phyloP scores from a whole-genome alignment of 2,888 invertebrate species.

The Trichacis sp. region DNA sequence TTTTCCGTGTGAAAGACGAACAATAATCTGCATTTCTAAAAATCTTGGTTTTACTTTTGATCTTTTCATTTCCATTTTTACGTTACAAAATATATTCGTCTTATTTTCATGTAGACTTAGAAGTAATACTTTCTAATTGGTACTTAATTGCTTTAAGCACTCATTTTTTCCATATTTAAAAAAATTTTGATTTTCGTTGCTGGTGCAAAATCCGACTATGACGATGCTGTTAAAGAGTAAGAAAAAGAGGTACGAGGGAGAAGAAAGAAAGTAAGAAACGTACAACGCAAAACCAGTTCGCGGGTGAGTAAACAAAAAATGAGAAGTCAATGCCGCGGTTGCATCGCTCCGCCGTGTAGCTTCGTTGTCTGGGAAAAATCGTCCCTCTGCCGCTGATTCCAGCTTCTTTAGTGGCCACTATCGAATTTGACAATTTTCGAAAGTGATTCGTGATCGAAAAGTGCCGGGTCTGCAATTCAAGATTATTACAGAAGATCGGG shows the following conservation, averaged over 20 bases:
- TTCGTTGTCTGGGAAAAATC: constrained; percentile 55
- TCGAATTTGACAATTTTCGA: constrained; percentile 38
- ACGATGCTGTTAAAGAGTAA: constrained; percentile 26
- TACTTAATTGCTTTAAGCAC: too few relatives aligned
- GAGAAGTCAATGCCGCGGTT: constrained; percentile 57
- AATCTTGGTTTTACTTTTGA: too few relatives aligned
- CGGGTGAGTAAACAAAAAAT: constrained; percentile 69
- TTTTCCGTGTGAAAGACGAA: too few relatives aligned
- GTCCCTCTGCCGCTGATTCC: constrained; percentile 67
- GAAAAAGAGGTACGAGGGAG: constrained; percentile 34
- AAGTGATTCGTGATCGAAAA: constrained; percentile 14
- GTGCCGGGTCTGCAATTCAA: constrained; percentile 2
- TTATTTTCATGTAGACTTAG: too few relatives aligned
- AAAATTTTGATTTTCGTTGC: too few relatives aligned
- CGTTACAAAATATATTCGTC: too few relatives aligned
- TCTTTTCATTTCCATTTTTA: too few relatives aligned
- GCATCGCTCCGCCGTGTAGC: constrained; percentile 49
- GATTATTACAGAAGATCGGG: constrained; percentile 9
- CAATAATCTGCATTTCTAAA: too few relatives aligned
- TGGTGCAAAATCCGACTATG: background rate
- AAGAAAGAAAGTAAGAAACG: constrained; percentile 47
- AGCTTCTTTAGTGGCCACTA: constrained; percentile 39
- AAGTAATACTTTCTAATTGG: too few relatives aligned
- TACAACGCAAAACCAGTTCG: constrained; percentile 68
- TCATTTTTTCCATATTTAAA: too few relatives aligned